Conservation (phyloP, 2,113 vertebrate species). For the Mustelus asterias region DNA sequence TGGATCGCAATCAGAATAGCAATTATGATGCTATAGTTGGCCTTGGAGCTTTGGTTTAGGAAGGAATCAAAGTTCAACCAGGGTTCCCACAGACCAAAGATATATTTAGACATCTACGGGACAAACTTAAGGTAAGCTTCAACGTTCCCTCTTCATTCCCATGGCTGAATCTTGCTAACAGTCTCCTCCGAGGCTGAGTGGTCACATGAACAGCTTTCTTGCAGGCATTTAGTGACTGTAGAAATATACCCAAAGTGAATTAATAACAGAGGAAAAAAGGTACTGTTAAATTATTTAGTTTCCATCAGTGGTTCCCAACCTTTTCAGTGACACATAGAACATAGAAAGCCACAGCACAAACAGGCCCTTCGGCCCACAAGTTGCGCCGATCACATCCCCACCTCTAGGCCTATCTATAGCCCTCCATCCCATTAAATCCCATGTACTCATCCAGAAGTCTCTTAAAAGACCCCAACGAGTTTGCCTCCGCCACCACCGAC, state of each 20-base stretch:
- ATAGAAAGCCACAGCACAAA: too few species aligned
- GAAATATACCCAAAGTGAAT: not conserved
- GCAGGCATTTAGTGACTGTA: not conserved
- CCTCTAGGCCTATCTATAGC: too few species aligned
- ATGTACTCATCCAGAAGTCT: too few species aligned
- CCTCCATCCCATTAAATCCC: too few species aligned
- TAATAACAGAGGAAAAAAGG: not conserved
- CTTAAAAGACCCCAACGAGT: too few species aligned
- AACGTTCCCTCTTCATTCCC: not conserved
- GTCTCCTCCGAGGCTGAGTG: not conserved
- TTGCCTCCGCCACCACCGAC: too few species aligned
- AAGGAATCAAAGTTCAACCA: not conserved
- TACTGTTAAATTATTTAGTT: not conserved
- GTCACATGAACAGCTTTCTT: not conserved
- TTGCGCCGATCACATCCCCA: too few species aligned
- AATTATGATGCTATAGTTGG: not conserved
- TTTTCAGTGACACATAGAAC: too few species aligned
- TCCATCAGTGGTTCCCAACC: not conserved
- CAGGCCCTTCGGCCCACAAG: too few species aligned
- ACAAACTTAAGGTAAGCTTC: not conserved
- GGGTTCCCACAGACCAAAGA: not conserved
- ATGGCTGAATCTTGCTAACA: not conserved
- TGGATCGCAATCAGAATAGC: not conserved
- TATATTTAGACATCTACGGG: not conserved
- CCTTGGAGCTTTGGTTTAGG: not conserved